A percentile compares a stretch with the other conserved stretches of the same genome.
Conservation (phyloP, 92 coral and sea anemone genomes). For the Epizoanthus ramosus region DNA sequence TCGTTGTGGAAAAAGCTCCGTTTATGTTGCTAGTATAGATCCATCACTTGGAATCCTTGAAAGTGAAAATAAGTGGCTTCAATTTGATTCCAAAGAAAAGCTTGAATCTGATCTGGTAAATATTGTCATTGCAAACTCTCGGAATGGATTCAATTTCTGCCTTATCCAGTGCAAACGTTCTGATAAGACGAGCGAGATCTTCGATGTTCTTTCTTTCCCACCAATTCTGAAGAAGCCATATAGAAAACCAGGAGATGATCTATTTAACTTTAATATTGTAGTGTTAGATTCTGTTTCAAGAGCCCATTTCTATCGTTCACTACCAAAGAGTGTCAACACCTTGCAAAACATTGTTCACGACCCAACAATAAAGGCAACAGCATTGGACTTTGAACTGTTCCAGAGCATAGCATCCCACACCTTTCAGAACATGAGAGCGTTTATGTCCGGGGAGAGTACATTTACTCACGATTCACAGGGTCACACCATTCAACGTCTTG, state of each 20-base stretch:
- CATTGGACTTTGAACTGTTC: constrained; percentile 68
- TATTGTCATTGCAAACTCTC: constrained; percentile 37
- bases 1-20: constrained; percentile 55
- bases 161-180: constrained; percentile 48
- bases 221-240: constrained; percentile 7
- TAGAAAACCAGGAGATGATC: background rate
- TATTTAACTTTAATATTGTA: constrained; percentile 63
- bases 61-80: constrained; percentile 45
- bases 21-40: constrained; percentile 59
- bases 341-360: constrained; percentile 51
- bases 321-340: constrained; percentile 60
- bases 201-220: constrained; percentile 51
- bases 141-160: constrained; percentile 66
- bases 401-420: constrained; percentile 71
- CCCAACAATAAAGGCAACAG: constrained; percentile 40
- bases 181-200: constrained; percentile 15
- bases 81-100: constrained; percentile 27
- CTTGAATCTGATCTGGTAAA: constrained; percentile 46
- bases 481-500: constrained; percentile 31
- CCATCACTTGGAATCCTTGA: constrained; percentile 55
- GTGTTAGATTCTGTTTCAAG: constrained; percentile 82
- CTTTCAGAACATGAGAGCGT: constrained; percentile 48
- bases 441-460: constrained; percentile 50
- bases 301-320: constrained; percentile 76
- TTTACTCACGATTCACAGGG: constrained; percentile 19